Conservation (phyloP, 2,888 invertebrate genomes). For the Venustoraphidia nigricollis region DNA sequence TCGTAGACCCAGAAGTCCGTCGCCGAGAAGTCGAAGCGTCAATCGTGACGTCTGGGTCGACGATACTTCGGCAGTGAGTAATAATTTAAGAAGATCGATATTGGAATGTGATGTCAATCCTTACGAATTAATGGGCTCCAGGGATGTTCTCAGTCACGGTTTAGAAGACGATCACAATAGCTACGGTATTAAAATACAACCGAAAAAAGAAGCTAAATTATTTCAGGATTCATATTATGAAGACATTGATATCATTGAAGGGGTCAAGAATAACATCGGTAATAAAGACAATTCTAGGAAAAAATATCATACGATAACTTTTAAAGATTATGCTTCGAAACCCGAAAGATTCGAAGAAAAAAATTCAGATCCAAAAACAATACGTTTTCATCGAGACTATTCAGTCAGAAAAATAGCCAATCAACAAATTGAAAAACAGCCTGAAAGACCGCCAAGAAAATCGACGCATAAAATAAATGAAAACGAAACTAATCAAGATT, state of each 20-base stretch:
- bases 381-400: too few relatives aligned
- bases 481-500: conserved; percentile 2
- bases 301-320: too few relatives aligned
- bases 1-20: conserved; percentile 30
- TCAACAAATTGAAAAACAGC: background rate
- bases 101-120: conserved; percentile 74
- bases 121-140: conserved; percentile 51
- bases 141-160: conserved; percentile 29
- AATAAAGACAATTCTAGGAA: too few relatives aligned
- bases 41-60: conserved; percentile 34
- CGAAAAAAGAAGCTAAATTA: conserved; percentile 19
- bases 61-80: conserved; percentile 16
- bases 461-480: conserved; percentile 8
- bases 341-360: too few relatives aligned
- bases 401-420: too few relatives aligned
- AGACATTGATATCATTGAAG: conserved; percentile 17
- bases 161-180: conserved; percentile 16
- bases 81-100: conserved; percentile 44
- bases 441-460: conserved; percentile 14
- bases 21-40: conserved; percentile 30
- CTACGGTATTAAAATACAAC: conserved; percentile 19
- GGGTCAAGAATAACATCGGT: conserved; percentile 7
- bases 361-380: too few relatives aligned
- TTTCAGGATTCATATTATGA: conserved; percentile 28
- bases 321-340: too few relatives aligned